Evolutionary conservation across 2,113 vertebrate species (phyloP).

Genomic region (Corvus cornix): DNA sequence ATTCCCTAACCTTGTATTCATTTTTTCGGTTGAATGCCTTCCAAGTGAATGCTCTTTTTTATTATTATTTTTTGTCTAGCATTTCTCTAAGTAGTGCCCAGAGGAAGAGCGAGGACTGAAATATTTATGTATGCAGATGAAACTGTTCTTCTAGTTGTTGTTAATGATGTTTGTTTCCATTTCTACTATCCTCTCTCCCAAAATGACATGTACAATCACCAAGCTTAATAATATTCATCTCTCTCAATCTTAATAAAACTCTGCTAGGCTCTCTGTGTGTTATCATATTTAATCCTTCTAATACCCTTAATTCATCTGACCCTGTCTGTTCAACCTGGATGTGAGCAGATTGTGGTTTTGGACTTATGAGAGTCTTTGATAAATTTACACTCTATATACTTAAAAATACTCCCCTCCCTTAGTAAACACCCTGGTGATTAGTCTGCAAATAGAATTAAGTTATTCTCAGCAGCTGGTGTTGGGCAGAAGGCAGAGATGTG

Average conservation of each 20-base stretch:
- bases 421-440: slow-evolving; percentile 8
- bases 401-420: neutral
- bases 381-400: slow-evolving; percentile 17
- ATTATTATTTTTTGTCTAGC: neutral
- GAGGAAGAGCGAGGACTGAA: neutral
- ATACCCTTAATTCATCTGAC: slow-evolving; percentile 28
- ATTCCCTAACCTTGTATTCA: neutral
- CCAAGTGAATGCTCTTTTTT: neutral
- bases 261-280: neutral
- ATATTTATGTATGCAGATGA: slow-evolving; percentile 50
- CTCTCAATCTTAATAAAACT: slow-evolving; percentile 57
- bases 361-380: neutral
- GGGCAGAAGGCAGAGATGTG: neutral
- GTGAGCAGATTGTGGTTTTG: slow-evolving; percentile 11
- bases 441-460: slow-evolving; percentile 8
- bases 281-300: slow-evolving; percentile 49
- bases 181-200: slow-evolving; percentile 17
- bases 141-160: neutral
- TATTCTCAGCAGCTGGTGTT: neutral
- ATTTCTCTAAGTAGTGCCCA: neutral
- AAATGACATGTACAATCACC: slow-evolving; percentile 34
- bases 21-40: neutral
- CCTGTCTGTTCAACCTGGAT: neutral
- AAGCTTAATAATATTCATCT: slow-evolving; percentile 51
- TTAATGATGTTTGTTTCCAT: slow-evolving; percentile 56